These are phyloP conservation scores for Novumbra hubbsi DNA, from an alignment of 2,797 vertebrate genomes.

Conservation along the genomic window DNA sequence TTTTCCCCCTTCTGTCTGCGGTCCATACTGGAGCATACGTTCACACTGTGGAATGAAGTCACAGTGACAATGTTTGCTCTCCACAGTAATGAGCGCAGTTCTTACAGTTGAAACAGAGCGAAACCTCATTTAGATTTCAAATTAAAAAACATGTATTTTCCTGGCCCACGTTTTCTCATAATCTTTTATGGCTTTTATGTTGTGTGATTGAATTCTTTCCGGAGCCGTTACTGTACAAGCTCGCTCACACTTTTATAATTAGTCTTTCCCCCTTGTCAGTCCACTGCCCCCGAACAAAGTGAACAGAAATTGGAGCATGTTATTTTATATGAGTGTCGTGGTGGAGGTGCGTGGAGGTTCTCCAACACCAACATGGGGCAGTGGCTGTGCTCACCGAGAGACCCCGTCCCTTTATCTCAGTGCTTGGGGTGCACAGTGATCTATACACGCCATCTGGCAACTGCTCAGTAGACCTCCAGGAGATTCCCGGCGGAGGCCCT, in stretches of 20 bases:
- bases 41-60: conserved; percentile 1
- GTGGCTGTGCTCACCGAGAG: conserved; percentile 27
- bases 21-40: neutral
- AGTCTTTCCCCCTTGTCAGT: conserved; percentile 54
- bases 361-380: neutral
- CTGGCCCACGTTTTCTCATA: neutral
- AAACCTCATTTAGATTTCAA: conserved; percentile 18
- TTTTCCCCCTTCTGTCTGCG: neutral
- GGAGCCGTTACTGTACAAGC: conserved; percentile 58
- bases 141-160: conserved; percentile 11
- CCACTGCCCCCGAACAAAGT: conserved; percentile 58
- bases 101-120: conserved; percentile 23
- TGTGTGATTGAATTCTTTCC: conserved; percentile 34
- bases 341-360: neutral
- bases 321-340: conserved; percentile 49
- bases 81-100: conserved; percentile 25
- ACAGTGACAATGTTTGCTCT: conserved; percentile 8
- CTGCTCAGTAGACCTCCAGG: conserved; percentile 34
- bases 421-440: conserved; percentile 59
- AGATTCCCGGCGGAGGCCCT: conserved; percentile 33
- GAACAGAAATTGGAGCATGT: conserved; percentile 46
- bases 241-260: conserved; percentile 59
- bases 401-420: conserved; percentile 27
- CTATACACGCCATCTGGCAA: conserved; percentile 58
- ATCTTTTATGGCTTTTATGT: conserved; percentile 31